Percentiles rank a stretch among this genome's conserved stretches.
These are phyloP conservation scores for Octodon degus DNA, from an alignment of 2,113 vertebrate species.

Conservation along the genomic window DNA sequence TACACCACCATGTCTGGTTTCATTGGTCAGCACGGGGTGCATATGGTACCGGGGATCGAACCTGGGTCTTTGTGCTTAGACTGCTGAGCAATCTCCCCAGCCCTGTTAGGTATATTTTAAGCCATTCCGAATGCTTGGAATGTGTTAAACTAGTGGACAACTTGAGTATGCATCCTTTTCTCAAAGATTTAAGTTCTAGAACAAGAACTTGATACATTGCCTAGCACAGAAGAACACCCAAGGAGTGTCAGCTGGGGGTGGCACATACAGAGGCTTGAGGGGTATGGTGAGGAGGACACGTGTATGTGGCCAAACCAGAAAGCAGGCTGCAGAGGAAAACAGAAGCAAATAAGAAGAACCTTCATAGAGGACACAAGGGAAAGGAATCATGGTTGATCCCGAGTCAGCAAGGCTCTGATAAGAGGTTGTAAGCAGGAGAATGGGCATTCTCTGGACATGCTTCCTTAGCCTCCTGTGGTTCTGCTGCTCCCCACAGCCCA, in stretches of 20 bases:
- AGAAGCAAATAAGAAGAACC: neutral
- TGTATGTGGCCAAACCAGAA: neutral
- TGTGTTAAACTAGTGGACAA: neutral
- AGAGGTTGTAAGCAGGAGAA: neutral
- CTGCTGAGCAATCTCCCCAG: too few species aligned
- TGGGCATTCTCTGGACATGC: neutral
- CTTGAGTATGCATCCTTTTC: neutral
- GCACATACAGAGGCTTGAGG: neutral
- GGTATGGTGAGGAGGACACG: neutral
- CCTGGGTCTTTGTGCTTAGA: too few species aligned
- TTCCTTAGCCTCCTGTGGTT: neutral
- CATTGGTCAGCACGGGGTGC: too few species aligned
- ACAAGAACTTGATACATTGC: neutral
- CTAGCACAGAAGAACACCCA: neutral
- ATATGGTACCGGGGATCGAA: too few species aligned
- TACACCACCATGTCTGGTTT: too few species aligned
- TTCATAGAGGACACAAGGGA: neutral
- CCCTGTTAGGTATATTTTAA: neutral
- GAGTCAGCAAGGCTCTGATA: neutral
- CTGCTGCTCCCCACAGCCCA: neutral
- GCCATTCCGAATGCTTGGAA: neutral
- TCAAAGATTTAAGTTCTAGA: neutral
- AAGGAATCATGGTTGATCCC: neutral
- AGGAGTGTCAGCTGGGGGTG: neutral
- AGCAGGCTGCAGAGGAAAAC: neutral